Conservation (phyloP, 2,888 invertebrate species). For the Drosophila ochracea region DNA sequence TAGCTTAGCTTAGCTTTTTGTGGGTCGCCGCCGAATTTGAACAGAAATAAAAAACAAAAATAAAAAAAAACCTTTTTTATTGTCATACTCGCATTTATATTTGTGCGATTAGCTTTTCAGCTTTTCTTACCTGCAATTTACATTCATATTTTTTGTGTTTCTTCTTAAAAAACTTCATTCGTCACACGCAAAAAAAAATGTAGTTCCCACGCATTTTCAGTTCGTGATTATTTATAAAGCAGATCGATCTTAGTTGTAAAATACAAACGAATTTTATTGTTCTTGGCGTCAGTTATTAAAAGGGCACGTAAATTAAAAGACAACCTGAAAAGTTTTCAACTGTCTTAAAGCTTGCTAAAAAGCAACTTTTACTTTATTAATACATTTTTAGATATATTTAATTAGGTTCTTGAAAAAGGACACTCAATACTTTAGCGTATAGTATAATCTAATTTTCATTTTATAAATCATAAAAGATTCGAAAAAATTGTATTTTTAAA, state of each 20-base stretch:
- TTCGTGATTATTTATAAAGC: conserved; percentile 69
- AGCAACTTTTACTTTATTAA: not conserved
- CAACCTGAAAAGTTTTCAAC: conserved; percentile 2
- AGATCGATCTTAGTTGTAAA: conserved; percentile 49
- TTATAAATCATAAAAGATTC: not conserved
- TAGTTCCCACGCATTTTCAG: conserved; percentile 77
- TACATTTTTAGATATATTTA: not conserved
- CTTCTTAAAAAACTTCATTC: conserved; percentile 50
- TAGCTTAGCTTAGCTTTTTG: conserved; percentile 40
- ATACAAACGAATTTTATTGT: conserved; percentile 61
- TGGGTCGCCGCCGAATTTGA: conserved; percentile 34
- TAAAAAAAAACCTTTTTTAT: conserved; percentile 56
- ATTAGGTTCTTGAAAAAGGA: not conserved
- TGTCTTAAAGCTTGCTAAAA: not conserved
- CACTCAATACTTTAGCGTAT: not conserved
- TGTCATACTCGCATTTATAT: conserved; percentile 71
- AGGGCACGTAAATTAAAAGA: conserved; percentile 33
- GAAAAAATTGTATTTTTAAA: not conserved
- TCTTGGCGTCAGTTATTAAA: conserved; percentile 39
- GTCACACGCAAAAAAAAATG: conserved; percentile 71
- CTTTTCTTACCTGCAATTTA: conserved; percentile 65
- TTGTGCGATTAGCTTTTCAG: conserved; percentile 69
- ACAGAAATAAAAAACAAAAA: conserved; percentile 9
- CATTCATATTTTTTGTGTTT: conserved; percentile 40
- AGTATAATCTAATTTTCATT: not conserved